These are phyloP conservation scores for Argyra leucocephala DNA, from an alignment of 2,888 invertebrate species.

Conservation along the genomic window DNA sequence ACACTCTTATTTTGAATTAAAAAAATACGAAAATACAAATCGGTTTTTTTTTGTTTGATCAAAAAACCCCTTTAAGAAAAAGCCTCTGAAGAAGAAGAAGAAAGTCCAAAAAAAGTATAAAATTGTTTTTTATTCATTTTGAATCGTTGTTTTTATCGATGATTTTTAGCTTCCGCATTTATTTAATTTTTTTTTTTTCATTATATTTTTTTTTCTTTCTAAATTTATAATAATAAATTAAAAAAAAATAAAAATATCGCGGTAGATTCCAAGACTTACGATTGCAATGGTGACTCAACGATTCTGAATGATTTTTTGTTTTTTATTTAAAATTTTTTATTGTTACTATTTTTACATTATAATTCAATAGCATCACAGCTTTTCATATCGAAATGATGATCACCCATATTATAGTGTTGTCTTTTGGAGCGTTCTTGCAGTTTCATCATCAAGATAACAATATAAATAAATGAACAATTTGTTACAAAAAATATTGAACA, in stretches of 20 bases:
- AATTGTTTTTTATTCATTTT: not conserved
- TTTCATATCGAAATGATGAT: not conserved
- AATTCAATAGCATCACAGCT: not conserved
- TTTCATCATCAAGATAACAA: not conserved
- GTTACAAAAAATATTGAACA: no score
- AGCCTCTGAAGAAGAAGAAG: not conserved
- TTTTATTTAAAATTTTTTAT: no score
- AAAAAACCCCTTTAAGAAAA: not conserved
- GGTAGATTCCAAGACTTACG: not conserved
- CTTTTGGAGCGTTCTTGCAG: not conserved
- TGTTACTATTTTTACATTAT: not conserved
- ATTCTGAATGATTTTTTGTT: not conserved
- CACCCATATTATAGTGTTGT: constrained; percentile 1
- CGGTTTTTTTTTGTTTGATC: no score
- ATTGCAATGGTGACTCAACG: not conserved
- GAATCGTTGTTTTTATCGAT: not conserved
- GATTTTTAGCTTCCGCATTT: constrained; percentile 3
- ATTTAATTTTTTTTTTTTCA: no score
- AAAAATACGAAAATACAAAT: no score
- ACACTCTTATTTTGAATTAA: no score
- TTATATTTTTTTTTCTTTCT: no score
- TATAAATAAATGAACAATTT: not conserved
- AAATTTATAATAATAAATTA: no score
- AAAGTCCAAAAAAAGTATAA: no score
- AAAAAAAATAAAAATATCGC: no score